Conservation (phyloP, 2,888 invertebrate species). For the Caenorhabditis zanzibari region DNA sequence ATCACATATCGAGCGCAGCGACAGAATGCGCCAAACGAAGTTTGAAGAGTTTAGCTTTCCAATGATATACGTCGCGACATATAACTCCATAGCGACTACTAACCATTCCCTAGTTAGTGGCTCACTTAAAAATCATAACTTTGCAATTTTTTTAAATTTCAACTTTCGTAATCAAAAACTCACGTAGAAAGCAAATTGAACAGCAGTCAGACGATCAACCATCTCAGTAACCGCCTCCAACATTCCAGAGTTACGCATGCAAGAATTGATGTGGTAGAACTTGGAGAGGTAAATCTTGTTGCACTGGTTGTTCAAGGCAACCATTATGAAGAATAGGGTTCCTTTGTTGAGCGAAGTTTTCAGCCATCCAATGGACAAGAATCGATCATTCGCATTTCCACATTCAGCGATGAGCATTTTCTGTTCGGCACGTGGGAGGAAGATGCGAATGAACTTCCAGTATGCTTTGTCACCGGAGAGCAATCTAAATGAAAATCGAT, state of each 20-base stretch:
- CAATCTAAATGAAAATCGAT: constrained; percentile 68
- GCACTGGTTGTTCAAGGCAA: constrained; percentile 66
- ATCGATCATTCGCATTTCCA: constrained; percentile 71
- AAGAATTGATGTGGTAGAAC: constrained; percentile 75
- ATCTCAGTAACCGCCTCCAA: constrained; percentile 67
- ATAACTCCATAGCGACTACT: too few relatives aligned
- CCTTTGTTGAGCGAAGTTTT: constrained; percentile 79
- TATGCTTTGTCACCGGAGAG: constrained; percentile 73
- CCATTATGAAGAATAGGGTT: constrained; percentile 77
- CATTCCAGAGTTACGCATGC: constrained; percentile 70
- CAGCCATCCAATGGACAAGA: constrained; percentile 78
- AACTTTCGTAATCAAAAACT: too few relatives aligned
- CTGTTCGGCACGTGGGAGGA: constrained; percentile 75
- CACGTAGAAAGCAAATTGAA: constrained; percentile 74
- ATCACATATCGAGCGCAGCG: too few relatives aligned
- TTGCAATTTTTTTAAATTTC: too few relatives aligned
- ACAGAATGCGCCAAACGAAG: too few relatives aligned
- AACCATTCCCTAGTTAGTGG: too few relatives aligned
- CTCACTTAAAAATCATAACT: too few relatives aligned
- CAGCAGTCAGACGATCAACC: constrained; percentile 63
- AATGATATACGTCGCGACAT: too few relatives aligned
- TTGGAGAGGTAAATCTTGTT: constrained; percentile 62
- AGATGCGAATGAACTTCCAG: constrained; percentile 77
- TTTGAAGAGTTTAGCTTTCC: too few relatives aligned
- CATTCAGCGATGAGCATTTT: constrained; percentile 72